phyloP scores from a whole-genome alignment of 92 coral and sea anemone species.

The Porites evermanni region DNA sequence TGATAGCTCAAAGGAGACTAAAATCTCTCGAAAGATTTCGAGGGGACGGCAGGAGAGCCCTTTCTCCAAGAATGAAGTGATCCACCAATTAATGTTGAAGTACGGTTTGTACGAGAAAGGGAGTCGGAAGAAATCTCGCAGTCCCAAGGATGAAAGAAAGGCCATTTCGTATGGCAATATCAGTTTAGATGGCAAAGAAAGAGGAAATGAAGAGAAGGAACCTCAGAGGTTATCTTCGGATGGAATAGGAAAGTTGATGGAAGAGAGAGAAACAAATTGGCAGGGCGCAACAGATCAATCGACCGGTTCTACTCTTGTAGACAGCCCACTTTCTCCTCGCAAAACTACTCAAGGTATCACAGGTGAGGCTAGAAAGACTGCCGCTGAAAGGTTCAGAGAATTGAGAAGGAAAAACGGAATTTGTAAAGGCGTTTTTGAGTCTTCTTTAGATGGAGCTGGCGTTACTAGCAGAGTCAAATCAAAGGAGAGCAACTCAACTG shows the following conservation, averaged over 20 bases:
- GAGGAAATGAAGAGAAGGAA: neutral
- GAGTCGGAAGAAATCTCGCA: neutral
- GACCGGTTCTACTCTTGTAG: neutral
- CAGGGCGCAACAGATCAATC: slow-evolving; percentile 1
- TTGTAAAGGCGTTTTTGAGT: neutral
- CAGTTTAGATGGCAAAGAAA: neutral
- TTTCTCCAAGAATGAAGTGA: slow-evolving; percentile 81
- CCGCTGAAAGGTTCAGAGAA: slow-evolving; percentile 40
- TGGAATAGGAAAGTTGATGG: neutral
- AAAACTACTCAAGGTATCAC: neutral
- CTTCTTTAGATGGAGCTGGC: neutral
- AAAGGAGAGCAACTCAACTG: neutral
- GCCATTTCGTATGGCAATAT: no score
- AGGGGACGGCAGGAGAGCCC: slow-evolving; percentile 48
- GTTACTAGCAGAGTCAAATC: neutral
- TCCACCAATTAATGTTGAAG: slow-evolving; percentile 90
- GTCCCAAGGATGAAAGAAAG: neutral
- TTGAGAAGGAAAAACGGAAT: slow-evolving; percentile 20
- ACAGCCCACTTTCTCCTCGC: slow-evolving; percentile 4
- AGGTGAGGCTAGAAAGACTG: slow-evolving; percentile 13
- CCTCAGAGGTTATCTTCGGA: neutral
- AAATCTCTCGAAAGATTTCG: slow-evolving; percentile 9
- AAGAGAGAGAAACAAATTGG: slow-evolving; percentile 13
- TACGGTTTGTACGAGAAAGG: slow-evolving; percentile 85
- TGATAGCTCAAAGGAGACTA: slow-evolving; percentile 11